Evolutionary conservation across 2,113 vertebrate genomes (phyloP).

Genomic region (Aptenodytes patagonicus): DNA sequence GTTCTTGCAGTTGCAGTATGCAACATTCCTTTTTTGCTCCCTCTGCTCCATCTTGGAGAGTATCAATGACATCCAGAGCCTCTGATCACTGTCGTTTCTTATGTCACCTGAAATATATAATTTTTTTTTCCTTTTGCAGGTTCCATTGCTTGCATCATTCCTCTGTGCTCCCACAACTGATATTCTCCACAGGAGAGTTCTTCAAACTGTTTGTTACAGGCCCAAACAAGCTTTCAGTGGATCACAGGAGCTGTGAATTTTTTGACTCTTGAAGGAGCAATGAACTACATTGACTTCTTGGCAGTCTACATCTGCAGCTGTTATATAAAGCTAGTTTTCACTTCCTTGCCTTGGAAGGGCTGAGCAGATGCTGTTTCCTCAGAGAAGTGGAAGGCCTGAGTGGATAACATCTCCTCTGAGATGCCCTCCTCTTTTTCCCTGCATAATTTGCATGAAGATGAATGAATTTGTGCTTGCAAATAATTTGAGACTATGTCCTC

Average conservation of each 20-base stretch:
- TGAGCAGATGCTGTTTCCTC: constrained; percentile 16
- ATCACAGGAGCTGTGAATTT: constrained; percentile 2
- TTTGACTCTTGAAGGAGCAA: background rate
- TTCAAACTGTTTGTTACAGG: background rate
- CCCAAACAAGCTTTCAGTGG: background rate
- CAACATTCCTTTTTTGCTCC: background rate
- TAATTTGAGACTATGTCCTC: background rate
- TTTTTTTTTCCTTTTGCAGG: background rate
- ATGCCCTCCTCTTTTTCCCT: background rate
- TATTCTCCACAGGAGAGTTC: background rate
- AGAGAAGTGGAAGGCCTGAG: background rate
- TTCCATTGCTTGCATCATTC: background rate
- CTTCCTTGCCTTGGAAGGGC: background rate
- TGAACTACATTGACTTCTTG: constrained; percentile 9
- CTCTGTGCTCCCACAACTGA: background rate
- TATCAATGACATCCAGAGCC: background rate
- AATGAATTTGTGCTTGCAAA: background rate
- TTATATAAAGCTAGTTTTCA: background rate
- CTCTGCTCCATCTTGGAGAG: background rate
- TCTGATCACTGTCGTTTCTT: background rate
- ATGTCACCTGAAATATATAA: background rate
- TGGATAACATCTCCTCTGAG: constrained; percentile 24
- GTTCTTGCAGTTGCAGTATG: background rate
- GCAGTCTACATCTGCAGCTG: background rate
- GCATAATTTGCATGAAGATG: background rate